phyloP scores from a whole-genome alignment of 2,113 vertebrate genomes.

The Oryzias celebensis region DNA sequence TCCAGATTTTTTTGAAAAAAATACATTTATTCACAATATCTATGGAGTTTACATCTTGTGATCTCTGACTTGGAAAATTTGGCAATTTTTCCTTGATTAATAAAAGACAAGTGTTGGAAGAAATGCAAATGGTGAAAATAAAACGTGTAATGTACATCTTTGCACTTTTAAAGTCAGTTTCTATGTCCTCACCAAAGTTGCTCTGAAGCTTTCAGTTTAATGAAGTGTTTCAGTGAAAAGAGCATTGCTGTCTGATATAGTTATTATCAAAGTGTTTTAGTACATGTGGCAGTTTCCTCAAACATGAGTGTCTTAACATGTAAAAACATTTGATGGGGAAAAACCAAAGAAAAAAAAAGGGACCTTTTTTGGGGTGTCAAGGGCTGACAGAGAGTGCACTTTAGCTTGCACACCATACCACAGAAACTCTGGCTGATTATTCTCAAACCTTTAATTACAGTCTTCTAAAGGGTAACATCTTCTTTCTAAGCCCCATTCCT shows the following conservation, averaged over 20 bases:
- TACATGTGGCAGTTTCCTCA: conserved; percentile 44
- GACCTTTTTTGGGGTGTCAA: conserved; percentile 54
- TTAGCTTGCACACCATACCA: conserved; percentile 67
- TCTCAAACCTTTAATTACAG: conserved; percentile 74
- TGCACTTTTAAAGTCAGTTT: no score
- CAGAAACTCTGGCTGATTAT: conserved; percentile 70
- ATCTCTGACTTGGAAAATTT: conserved; percentile 34
- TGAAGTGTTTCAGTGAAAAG: no score
- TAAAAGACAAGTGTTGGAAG: not conserved
- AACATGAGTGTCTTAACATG: conserved; percentile 43
- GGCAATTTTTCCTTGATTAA: conserved; percentile 2
- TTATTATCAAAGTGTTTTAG: conserved; percentile 29
- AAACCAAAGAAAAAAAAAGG: conserved; percentile 48
- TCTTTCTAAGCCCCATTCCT: conserved; percentile 53
- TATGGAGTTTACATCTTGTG: conserved; percentile 17
- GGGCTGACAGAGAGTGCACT: conserved; percentile 51
- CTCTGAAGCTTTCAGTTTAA: no score
- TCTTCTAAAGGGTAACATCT: conserved; percentile 68
- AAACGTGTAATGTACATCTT: not conserved
- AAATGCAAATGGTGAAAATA: conserved; percentile 17
- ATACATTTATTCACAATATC: conserved; percentile 31
- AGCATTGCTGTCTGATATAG: no score
- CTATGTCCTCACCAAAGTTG: no score
- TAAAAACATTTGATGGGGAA: conserved; percentile 47
- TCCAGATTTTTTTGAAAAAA: conserved; percentile 61